Evolutionary conservation across 2,113 vertebrate genomes (phyloP).

Genomic region (Nyctereutes procyonoides): DNA sequence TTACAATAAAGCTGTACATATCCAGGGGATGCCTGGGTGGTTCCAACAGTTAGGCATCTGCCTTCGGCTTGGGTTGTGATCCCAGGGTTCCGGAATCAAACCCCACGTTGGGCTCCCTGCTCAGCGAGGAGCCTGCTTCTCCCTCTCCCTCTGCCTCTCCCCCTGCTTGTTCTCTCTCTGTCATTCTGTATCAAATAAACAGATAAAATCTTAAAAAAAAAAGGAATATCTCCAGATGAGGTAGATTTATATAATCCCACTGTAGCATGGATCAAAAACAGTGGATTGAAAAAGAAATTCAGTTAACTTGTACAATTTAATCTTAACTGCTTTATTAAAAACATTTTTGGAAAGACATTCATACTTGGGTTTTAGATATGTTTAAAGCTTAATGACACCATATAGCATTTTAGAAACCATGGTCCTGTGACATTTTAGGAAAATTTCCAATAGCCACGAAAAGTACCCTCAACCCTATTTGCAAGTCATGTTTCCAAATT

Average conservation of each 20-base stretch:
- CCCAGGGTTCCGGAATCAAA: too few species aligned
- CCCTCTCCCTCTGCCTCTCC: too few species aligned
- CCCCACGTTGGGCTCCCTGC: too few species aligned
- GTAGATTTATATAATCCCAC: slow-evolving; percentile 24
- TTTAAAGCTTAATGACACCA: neutral
- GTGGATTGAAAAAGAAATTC: slow-evolving; percentile 11
- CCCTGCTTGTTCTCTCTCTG: too few species aligned
- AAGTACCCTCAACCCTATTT: neutral
- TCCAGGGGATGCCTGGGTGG: too few species aligned
- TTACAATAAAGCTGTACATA: neutral
- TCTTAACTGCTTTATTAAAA: slow-evolving; percentile 15
- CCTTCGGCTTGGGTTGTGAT: too few species aligned
- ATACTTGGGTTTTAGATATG: neutral
- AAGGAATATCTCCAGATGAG: neutral
- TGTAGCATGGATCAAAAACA: slow-evolving; percentile 12
- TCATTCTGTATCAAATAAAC: too few species aligned
- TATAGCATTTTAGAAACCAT: neutral
- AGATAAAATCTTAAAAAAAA: too few species aligned
- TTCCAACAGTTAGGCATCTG: too few species aligned
- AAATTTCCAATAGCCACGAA: neutral
- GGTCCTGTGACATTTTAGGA: neutral
- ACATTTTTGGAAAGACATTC: slow-evolving; percentile 31
- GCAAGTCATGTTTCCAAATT: neutral
- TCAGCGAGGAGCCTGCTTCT: too few species aligned
- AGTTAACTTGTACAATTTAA: neutral